Percentiles rank a stretch among this genome's conserved stretches.
Conservation (phyloP, 2,888 invertebrate species). For the Diogma glabrata region DNA sequence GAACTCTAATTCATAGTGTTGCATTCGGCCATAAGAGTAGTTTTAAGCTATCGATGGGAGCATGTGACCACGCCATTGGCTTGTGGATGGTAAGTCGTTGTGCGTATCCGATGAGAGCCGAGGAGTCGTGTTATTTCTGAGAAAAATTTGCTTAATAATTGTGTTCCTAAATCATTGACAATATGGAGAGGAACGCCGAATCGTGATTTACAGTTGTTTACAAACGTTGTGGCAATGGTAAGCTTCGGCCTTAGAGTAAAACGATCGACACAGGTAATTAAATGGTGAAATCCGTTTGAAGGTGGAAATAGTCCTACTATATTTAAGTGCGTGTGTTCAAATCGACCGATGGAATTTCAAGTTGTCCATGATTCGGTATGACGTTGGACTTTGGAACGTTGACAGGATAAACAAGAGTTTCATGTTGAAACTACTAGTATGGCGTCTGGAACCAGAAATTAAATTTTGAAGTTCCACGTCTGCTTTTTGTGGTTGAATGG, state of each 20-base stretch:
- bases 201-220: neutral
- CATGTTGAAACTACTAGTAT: neutral
- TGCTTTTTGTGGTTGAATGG: neutral
- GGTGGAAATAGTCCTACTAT: neutral
- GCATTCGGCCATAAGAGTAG: too few species aligned
- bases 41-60: neutral
- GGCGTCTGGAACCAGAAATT: neutral
- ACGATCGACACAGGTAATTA: neutral
- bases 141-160: neutral
- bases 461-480: too few species aligned
- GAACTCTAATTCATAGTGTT: too few species aligned
- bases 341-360: neutral
- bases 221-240: neutral
- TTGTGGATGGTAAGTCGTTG: too few species aligned
- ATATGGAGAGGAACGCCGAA: neutral
- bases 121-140: neutral
- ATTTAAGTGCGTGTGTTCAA: neutral
- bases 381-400: neutral
- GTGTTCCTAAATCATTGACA: neutral
- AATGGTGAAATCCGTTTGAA: neutral
- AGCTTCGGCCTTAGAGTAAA: neutral
- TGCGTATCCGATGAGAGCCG: too few species aligned
- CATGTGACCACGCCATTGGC: too few species aligned
- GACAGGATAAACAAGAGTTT: neutral
- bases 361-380: neutral